Base-by-base conservation (phyloP, 2,888 invertebrate genomes). In the Perdita meconis region DNA sequence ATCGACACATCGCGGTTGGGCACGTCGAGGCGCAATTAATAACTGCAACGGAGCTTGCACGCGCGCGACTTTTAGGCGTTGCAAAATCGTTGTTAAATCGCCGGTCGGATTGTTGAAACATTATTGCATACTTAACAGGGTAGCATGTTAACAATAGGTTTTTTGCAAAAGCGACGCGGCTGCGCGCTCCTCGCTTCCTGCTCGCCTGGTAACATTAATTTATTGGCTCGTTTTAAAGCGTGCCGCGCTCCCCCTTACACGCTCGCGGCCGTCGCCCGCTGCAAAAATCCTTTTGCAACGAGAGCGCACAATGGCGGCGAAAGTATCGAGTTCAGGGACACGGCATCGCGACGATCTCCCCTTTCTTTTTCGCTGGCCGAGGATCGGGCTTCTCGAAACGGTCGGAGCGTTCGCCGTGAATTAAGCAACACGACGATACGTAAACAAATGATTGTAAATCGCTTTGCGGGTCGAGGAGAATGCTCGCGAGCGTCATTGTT, bases 161-260 rank as follows among this genome's bases (percentile, higher is more conserved):
- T 82, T 83, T 83, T 82, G 82, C 82, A 82, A 82, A 82, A 82
- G 60, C 53, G 51, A 30, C 44, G n/a, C 34, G 19, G 56, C 16
- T 30, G 19, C 3, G 47, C 50, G 42, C 59, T 68, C 64, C 63
- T 36, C n/a, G 47, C 8, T 67, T 80, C 60, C 80, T 83, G 80
- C 60, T 51, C 65, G 64, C 82, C 82, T 83, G 82, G 72, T 83
- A 78, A 65, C 80, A 78, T 82, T 82, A 82, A 83, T 82, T 82
- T 82, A 83, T 82, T 77, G 74, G 68, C 77, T 60, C 64, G 72
- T 67, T 80, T 77, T 55, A 82, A 80, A 64, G 71, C 72, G 59
- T 55, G 56, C 38, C 65, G 51, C 24, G 22, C 53, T 38, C 44
- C 30, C 6, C 64, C 30, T 56, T 8, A n/a, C n/a, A n/a, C 56